Evolutionary conservation across 2,113 vertebrate species (phyloP).

Genomic region (Caranx ignobilis): DNA sequence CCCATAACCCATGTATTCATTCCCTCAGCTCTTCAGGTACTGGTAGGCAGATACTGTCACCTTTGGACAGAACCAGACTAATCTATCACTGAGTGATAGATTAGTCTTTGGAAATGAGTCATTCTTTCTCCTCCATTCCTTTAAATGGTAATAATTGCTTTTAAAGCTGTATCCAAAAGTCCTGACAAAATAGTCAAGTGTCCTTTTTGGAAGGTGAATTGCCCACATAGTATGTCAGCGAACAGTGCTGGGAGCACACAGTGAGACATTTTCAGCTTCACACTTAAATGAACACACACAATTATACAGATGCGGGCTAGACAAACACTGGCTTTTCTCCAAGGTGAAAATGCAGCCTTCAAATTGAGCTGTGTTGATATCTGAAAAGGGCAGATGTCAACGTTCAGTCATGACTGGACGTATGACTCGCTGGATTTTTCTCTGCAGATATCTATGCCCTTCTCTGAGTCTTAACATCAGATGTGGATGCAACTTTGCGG

Average conservation of each 20-base stretch:
- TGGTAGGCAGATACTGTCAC: not conserved
- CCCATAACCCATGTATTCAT: not conserved
- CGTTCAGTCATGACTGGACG: constrained; percentile 50
- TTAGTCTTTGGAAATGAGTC: too few species aligned
- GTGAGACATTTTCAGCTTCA: constrained; percentile 79
- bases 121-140: not conserved
- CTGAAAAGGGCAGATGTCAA: constrained; percentile 76
- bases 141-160: constrained; percentile 10
- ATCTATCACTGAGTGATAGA: too few species aligned
- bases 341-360: constrained; percentile 59
- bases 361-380: constrained; percentile 59
- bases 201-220: constrained; percentile 65
- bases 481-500: constrained; percentile 2
- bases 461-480: constrained; percentile 37
- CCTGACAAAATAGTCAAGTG: constrained; percentile 36
- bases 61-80: not conserved
- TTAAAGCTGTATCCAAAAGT: constrained; percentile 8
- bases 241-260: constrained; percentile 55
- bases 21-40: not conserved
- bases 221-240: constrained; percentile 65
- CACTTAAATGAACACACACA: constrained; percentile 71
- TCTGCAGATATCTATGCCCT: constrained; percentile 70
- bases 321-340: constrained; percentile 72
- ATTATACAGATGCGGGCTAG: constrained; percentile 64
- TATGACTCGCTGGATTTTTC: constrained; percentile 56